Evolutionary conservation across 1,140 invertebrate genomes (phyloP).

Genomic region (Ostrea edulis): DNA sequence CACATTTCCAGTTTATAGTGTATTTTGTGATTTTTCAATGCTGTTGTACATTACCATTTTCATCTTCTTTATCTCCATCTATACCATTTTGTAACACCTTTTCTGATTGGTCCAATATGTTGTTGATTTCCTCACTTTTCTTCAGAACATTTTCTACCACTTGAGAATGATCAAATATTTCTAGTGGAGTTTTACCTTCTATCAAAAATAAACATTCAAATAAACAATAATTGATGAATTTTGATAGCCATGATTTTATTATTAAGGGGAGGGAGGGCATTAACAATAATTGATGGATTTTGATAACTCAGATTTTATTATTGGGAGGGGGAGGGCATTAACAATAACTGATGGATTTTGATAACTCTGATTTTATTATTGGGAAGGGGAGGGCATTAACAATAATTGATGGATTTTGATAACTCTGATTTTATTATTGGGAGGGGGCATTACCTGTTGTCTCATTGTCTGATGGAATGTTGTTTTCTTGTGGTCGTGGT

Average conservation of each 20-base stretch:
- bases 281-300: neutral
- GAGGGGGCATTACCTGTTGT: neutral
- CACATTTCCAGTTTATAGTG: too few relatives aligned
- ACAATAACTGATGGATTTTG: neutral
- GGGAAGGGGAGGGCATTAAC: too few relatives aligned
- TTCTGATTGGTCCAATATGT: slow-evolving; percentile 15
- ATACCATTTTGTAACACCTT: slow-evolving; percentile 2
- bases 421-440: too few relatives aligned
- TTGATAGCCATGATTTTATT: too few relatives aligned
- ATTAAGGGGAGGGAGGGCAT: too few relatives aligned
- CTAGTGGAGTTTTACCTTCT: neutral
- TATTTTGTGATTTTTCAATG: neutral
- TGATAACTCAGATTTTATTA: too few relatives aligned
- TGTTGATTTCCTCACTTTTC: slow-evolving; percentile 26
- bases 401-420: too few relatives aligned
- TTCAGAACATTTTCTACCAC: slow-evolving; percentile 10
- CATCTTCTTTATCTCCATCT: slow-evolving; percentile 41
- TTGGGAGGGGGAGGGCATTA: too few relatives aligned
- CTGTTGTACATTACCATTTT: neutral
- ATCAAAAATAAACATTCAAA: neutral
- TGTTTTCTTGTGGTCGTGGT: neutral
- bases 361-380: too few relatives aligned
- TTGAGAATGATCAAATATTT: slow-evolving; percentile 38
- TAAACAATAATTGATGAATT: neutral
- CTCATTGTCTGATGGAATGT: neutral